Base-by-base conservation (phyloP, 2,797 vertebrate species). In the Yasuhikotakia modesta region DNA sequence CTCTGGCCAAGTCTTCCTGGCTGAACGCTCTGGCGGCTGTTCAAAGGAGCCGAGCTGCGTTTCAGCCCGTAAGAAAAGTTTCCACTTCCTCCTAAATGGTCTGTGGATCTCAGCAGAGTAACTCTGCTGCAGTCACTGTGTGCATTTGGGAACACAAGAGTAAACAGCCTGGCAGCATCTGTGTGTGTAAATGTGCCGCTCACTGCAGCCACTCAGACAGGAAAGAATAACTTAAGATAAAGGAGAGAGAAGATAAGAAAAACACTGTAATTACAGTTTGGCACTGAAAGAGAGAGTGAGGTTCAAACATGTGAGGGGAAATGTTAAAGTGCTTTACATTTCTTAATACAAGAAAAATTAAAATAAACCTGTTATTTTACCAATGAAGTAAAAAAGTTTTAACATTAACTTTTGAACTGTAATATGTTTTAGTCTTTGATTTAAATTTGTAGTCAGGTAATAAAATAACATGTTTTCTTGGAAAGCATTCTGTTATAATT, bases 161-260 rank as follows among this genome's bases (percentile, higher is more conserved):
- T 85, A 85, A 85, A 85, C 82, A 85, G 75, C 84, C 85, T 84
- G 81, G 65, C 80, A 82, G 76, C 78, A 55, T 85, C 72, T 84
- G 84, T 76, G 73, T 39, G 32, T 2, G 16, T 73, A 58, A 78
- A 58, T 58, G 2, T 12, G 17, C 30, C 61, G 76, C 68, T 53
- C 77, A 45, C 55, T 43, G 65, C 79, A 84, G 85, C 78, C 81
- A 78, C 69, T 74, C 81, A 64, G 84, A 87, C 86, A 89, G 90
- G 87, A 91, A 90, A 84, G 77, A 87, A 88, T 89, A 86, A 86
- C 86, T 87, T 89, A 82, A 87, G 73, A 72, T 83, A 79, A 78
- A 74, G 13, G 24, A 77, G 80, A 84, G 65, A 70, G 19, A 22
- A 67, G 82, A 77, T 84, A 65, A 39, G 61, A 66, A 76, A 73